phyloP scores from a whole-genome alignment of 2,888 invertebrate genomes.

The Chrysolina americana region DNA sequence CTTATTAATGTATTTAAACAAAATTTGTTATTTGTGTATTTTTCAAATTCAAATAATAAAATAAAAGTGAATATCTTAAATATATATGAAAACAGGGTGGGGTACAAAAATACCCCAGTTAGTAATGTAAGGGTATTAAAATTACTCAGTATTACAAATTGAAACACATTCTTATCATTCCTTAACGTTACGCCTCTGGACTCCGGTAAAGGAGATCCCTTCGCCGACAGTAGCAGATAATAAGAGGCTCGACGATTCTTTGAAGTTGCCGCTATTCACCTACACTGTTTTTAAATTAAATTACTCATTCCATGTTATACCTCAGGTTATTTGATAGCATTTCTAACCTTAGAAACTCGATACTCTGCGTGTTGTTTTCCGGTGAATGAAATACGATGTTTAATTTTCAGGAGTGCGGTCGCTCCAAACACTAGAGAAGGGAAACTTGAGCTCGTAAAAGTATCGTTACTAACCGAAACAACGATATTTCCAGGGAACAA shows the following conservation, averaged over 20 bases:
- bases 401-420: conserved; percentile 22
- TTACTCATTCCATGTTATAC: conserved; percentile 66
- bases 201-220: conserved; percentile 41
- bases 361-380: conserved; percentile 42
- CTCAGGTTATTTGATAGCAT: conserved; percentile 56
- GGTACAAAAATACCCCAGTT: no score
- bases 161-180: no score
- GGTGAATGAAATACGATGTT: conserved; percentile 28
- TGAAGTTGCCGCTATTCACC: conserved; percentile 67
- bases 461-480: no score
- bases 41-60: no score
- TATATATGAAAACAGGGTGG: no score
- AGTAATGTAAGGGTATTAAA: no score
- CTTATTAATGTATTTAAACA: no score
- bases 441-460: no score
- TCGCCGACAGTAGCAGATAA: conserved; percentile 69
- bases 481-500: no score
- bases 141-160: no score
- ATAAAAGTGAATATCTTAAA: no score
- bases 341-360: conserved; percentile 50
- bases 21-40: no score
- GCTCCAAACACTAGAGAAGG: neutral
- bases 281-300: conserved; percentile 69
- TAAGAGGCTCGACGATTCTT: conserved; percentile 67
- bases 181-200: conserved; percentile 40